phyloP scores from a whole-genome alignment of 2,797 vertebrate genomes.

The Parambassis ranga region DNA sequence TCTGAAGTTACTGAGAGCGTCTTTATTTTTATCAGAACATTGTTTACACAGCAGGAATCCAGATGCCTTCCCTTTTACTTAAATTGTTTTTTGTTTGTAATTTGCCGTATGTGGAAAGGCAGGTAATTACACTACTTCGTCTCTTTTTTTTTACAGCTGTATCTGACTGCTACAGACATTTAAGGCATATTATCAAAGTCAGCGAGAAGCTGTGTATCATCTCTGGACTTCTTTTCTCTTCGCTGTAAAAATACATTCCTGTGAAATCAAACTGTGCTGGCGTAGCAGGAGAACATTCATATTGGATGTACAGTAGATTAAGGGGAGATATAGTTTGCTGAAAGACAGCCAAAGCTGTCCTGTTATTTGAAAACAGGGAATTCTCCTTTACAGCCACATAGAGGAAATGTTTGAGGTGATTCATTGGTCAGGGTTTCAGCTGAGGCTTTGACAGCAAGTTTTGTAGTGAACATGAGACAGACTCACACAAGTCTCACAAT shows the following conservation, averaged over 20 bases:
- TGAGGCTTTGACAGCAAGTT: neutral
- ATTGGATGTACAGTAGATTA: neutral
- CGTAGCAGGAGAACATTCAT: neutral
- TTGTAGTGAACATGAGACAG: neutral
- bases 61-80: neutral
- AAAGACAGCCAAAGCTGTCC: neutral
- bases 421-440: neutral
- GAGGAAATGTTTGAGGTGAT: neutral
- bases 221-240: neutral
- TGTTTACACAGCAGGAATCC: neutral
- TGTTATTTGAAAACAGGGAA: neutral
- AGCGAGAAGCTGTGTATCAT: too few relatives aligned
- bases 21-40: neutral
- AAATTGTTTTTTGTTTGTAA: too few relatives aligned
- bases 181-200: too few relatives aligned
- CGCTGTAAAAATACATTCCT: neutral
- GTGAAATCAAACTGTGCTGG: neutral
- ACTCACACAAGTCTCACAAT: neutral
- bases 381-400: neutral
- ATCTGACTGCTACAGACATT: too few relatives aligned
- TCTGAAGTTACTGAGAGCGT: too few relatives aligned
- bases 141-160: too few relatives aligned
- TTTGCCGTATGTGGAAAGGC: too few relatives aligned
- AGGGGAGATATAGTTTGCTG: neutral
- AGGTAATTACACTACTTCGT: too few relatives aligned